phyloP scores from a whole-genome alignment of 2,888 invertebrate genomes.

The Noctua janthina region DNA sequence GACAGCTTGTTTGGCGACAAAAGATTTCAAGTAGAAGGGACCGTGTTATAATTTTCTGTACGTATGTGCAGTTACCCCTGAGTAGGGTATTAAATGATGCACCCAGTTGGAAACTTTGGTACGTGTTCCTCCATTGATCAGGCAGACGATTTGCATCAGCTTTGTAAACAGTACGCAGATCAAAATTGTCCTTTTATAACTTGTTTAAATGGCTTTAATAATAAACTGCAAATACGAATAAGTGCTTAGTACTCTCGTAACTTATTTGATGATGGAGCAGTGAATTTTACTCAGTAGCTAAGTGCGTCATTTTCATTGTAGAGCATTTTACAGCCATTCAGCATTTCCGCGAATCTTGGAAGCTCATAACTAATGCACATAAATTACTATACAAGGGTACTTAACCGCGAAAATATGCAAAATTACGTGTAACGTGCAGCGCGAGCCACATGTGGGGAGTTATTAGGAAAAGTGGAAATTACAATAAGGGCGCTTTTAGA shows the following conservation, averaged over 20 bases:
- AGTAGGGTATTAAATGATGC: conserved; percentile 22
- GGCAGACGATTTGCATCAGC: conserved; percentile 38
- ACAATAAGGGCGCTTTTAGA: conserved; percentile 74
- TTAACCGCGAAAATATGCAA: conserved; percentile 81
- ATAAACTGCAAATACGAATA: conserved; percentile 16
- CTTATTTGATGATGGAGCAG: conserved; percentile 22
- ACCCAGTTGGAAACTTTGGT: conserved; percentile 29
- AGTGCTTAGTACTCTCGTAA: conserved; percentile 17
- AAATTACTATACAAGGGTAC: conserved; percentile 80
- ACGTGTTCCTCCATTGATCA: conserved; percentile 39
- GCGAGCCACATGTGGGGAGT: conserved; percentile 75
- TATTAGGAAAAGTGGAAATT: conserved; percentile 82
- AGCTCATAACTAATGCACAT: conserved; percentile 82
- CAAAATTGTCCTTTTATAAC: background rate
- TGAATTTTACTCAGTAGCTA: conserved; percentile 52
- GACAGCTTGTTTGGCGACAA: conserved; percentile 63
- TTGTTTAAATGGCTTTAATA: conserved; percentile 9
- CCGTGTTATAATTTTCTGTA: conserved; percentile 57
- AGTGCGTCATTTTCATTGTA: conserved; percentile 65
- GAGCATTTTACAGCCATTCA: conserved; percentile 68
- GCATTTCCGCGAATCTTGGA: conserved; percentile 75
- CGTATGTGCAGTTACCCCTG: background rate
- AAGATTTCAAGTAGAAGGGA: conserved; percentile 53
- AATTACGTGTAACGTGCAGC: conserved; percentile 79
- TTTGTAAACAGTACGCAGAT: conserved; percentile 16